Base-by-base conservation (phyloP, 2,888 invertebrate genomes). In the Digitonthophagus gazella region DNA sequence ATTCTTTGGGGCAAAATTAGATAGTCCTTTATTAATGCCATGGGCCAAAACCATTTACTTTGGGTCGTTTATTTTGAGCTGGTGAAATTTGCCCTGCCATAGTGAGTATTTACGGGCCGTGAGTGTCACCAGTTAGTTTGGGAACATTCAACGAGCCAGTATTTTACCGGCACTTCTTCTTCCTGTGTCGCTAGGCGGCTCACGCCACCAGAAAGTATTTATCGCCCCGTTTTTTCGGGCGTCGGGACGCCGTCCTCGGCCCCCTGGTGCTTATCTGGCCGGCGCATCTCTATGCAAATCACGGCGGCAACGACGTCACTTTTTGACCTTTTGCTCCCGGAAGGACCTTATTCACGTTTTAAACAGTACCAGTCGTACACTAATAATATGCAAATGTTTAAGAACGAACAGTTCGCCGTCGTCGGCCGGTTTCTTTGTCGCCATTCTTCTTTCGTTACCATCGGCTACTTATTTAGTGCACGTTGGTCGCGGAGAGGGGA, bases 321-420 rank as follows among this genome's bases (percentile, higher is more conserved):
- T 69, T 69, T 69, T 69, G 64, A 69, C 69, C 69, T 66, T 69
- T 69, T 63, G 54, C 55, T 19, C 55, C 54, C 66, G 69, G 69
- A 69, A 69, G 67, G 20, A 55, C 19, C 64, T 69, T 69, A 69
- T 64, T 69, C 64, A 69, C 61, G 69, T 66, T 16, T 69, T 67
- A 67, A 67, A 64, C 65, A 68, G 68, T 65, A 65, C 55, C 16
- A 28, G 61, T 19, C 68, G 57, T 58, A 22, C 68, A 44, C 69
- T 66, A 69, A 69, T 64, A 69, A 44, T 69, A 69, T 69, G 69
- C 66, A 67, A 67, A 69, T 69, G 28, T 58, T 16, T 20, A 15
- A 44, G 22, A 20, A 54, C 64, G 67, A 66, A 16, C 6, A 15
- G 6, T 6, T 57, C 15, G 14, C 5, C 58, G 8, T 14, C 8